These are phyloP conservation scores for Cinclus mexicanus DNA, from an alignment of 2,113 vertebrate genomes.

Conservation along the genomic window DNA sequence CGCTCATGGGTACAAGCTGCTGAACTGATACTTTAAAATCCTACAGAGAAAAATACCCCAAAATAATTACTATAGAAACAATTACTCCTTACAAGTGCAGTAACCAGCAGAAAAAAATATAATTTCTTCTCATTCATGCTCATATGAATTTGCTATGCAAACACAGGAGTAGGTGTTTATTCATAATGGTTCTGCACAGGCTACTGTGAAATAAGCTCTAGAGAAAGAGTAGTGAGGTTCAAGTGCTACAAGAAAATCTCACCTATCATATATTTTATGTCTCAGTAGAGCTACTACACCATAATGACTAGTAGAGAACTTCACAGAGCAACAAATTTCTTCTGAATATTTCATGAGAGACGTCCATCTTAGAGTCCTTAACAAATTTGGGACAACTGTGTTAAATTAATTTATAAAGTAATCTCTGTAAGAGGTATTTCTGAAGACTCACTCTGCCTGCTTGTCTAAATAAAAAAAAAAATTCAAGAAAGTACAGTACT, in stretches of 20 bases:
- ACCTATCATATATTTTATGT: not conserved
- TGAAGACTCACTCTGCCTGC: not conserved
- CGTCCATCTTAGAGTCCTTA: not conserved
- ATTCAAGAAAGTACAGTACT: not conserved
- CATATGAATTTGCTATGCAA: not conserved
- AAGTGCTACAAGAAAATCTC: not conserved
- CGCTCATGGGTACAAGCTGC: not conserved
- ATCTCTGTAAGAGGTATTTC: not conserved
- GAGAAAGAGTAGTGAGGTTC: not conserved
- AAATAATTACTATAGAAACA: not conserved
- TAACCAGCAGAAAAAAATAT: not conserved
- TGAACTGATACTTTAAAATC: not conserved
- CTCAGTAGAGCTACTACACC: not conserved
- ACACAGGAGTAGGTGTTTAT: not conserved
- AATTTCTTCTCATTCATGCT: not conserved
- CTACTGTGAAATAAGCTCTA: slow-evolving; percentile 12
- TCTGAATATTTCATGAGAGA: slow-evolving; percentile 15
- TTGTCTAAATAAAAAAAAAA: not conserved
- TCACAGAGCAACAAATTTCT: not conserved
- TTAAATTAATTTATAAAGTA: not conserved
- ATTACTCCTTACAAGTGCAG: not conserved
- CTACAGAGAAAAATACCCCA: not conserved
- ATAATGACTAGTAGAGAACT: not conserved
- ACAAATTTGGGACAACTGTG: not conserved
- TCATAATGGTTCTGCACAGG: not conserved